phyloP scores from a whole-genome alignment of 2,888 invertebrate species.

The Pseudococcus viburni region DNA sequence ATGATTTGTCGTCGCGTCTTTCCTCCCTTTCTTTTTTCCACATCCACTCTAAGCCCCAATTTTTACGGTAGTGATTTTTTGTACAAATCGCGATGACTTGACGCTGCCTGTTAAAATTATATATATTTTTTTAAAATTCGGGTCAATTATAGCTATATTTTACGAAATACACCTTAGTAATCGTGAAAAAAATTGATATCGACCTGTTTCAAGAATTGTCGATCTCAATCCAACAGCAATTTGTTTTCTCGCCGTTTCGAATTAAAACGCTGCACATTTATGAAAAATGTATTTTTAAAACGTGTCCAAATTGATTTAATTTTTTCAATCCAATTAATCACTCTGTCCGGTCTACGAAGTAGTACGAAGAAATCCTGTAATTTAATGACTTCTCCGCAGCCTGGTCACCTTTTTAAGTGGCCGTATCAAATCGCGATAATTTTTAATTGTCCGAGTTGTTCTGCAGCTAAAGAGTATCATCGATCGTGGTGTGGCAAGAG shows the following conservation, averaged over 20 bases:
- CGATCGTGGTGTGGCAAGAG: background rate
- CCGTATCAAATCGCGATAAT: slow-evolving; percentile 8
- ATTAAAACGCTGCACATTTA: background rate
- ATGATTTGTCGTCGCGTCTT: too few species aligned
- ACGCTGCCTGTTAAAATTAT: too few species aligned
- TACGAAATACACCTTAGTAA: too few species aligned
- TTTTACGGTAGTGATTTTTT: too few species aligned
- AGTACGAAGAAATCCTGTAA: background rate
- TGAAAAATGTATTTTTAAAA: slow-evolving; percentile 22
- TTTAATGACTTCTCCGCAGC: background rate
- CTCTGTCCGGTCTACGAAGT: background rate
- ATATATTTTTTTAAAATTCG: too few species aligned
- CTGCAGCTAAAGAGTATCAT: background rate
- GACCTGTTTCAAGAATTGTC: background rate
- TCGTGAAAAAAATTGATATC: too few species aligned
- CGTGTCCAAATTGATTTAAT: background rate
- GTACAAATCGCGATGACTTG: too few species aligned
- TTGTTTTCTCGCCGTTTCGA: background rate
- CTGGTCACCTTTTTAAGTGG: slow-evolving; percentile 6
- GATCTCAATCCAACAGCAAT: background rate
- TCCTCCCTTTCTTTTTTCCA: too few species aligned
- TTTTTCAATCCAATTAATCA: slow-evolving; percentile 6
- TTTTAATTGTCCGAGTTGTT: slow-evolving; percentile 26
- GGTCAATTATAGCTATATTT: too few species aligned
- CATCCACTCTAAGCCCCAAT: too few species aligned